Conservation (phyloP, 1,140 invertebrate genomes). For the Drosophila sturtevanti region DNA sequence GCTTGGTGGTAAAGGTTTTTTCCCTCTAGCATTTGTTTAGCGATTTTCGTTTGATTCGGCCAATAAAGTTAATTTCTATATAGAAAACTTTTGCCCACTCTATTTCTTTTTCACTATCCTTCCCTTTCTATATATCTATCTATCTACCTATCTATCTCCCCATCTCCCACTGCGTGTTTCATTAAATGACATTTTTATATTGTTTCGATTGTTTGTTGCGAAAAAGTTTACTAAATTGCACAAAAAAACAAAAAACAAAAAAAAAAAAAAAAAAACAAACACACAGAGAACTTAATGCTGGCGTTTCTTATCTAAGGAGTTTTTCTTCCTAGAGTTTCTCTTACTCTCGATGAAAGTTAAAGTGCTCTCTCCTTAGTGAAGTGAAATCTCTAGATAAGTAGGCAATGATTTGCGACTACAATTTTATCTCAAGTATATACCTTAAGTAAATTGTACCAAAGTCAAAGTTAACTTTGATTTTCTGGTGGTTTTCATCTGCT, state of each 20-base stretch:
- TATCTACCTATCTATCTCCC: not conserved
- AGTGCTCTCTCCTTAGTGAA: constrained; percentile 1
- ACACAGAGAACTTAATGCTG: constrained; percentile 1
- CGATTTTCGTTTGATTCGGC: constrained; percentile 77
- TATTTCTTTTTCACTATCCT: not conserved
- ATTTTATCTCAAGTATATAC: not conserved
- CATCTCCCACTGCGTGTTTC: constrained; percentile 7
- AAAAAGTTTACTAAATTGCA: constrained; percentile 37
- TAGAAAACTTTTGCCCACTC: constrained; percentile 41
- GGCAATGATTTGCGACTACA: constrained; percentile 6
- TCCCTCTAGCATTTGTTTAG: constrained; percentile 72
- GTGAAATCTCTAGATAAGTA: constrained; percentile 5
- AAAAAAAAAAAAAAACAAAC: not conserved
- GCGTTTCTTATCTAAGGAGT: constrained; percentile 1
- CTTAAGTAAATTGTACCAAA: constrained; percentile 6
- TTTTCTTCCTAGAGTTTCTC: not conserved
- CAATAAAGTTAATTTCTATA: constrained; percentile 75
- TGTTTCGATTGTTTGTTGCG: constrained; percentile 42
- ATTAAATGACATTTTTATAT: constrained; percentile 78
- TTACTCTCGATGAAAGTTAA: not conserved
- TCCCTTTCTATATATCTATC: not conserved
- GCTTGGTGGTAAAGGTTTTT: constrained; percentile 66
- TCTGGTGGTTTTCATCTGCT: not conserved
- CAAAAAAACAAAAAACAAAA: not conserved
- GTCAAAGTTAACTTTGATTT: constrained; percentile 5